Evolutionary conservation across 2,113 vertebrate genomes (phyloP), one percentile per base, ranked within the genome.

Genomic region (Channa maculata): DNA sequence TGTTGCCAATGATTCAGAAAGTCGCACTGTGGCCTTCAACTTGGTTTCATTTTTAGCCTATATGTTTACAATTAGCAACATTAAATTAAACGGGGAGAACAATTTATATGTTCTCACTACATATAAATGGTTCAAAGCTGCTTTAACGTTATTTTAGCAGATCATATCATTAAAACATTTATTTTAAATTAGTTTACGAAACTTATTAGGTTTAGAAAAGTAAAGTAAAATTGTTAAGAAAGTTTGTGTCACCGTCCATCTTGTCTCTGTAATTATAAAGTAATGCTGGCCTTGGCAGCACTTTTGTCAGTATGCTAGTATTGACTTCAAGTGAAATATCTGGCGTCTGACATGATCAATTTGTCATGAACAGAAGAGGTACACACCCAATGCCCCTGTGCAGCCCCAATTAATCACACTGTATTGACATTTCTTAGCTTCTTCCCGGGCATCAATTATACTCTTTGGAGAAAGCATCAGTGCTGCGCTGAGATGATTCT

Each of bases 241-340:
- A 24, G 24, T 46, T 45, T 39, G 49, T 9, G 73, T 64, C 49
- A 3, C 48, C 7, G 37, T 70, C 38, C 1, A 14, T 82, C 57
- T 39, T 7, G 46, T 65, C 60, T 62, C 38, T n/a, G 44, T 75
- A 61, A 71, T 80, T 65, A 59, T 33, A 80, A 81, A 83, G 44
- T 36, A 4, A 58, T 51, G 39, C 74, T 3, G 64, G 58, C 36
- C 62, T 62, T 66, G 2, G 66, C 62, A 41, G 59, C 36, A n/a
- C 65, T 77, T 79, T 70, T 86, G 75, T 90, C 83, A 53, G 53
- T 52, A 14, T 3, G 61, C 6, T 41, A 41, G 39, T 84, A 91
- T 92, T 65, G 88, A 91, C 86, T 48, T 48, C 44, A 60, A 66
- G 64, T 75, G 76, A 82, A 89, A 88, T 83, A 88, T 79, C 79